phyloP scores from a whole-genome alignment of 2,797 vertebrate species.

The Pangasius sanitwongsei region DNA sequence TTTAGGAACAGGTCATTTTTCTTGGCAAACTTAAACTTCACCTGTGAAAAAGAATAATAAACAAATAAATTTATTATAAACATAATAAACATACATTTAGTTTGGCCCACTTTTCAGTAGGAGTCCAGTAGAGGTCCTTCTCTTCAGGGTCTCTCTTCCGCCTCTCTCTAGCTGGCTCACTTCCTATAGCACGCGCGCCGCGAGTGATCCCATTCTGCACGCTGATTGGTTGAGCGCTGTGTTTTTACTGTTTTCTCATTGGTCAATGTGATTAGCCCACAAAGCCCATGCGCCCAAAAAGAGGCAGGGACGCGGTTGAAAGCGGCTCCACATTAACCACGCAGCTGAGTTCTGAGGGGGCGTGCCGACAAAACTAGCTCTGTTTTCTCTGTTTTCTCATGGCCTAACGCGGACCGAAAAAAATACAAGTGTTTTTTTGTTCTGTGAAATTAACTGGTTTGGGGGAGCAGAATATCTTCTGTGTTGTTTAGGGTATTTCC shows the following conservation, averaged over 20 bases:
- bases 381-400: neutral
- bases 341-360: constrained; percentile 52
- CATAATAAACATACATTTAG: neutral
- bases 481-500: constrained; percentile 43
- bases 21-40: neutral
- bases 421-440: neutral
- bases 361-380: constrained; percentile 24
- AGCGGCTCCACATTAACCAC: constrained; percentile 28
- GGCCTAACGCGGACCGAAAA: neutral
- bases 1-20: neutral
- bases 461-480: neutral
- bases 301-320: constrained; percentile 33
- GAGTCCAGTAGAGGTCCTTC: constrained; percentile 12
- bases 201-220: constrained; percentile 37
- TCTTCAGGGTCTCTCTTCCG: neutral
- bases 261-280: constrained; percentile 24
- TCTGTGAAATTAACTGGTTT: neutral
- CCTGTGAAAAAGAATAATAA: too few relatives aligned
- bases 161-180: constrained; percentile 2
- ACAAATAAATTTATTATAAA: neutral
- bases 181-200: constrained; percentile 31
- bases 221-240: constrained; percentile 42
- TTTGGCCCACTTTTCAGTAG: neutral
- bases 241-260: constrained; percentile 37
- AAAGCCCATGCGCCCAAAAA: constrained; percentile 42